phyloP scores from a whole-genome alignment of 2,888 invertebrate genomes.

The Eumacrocentrus americanus region DNA sequence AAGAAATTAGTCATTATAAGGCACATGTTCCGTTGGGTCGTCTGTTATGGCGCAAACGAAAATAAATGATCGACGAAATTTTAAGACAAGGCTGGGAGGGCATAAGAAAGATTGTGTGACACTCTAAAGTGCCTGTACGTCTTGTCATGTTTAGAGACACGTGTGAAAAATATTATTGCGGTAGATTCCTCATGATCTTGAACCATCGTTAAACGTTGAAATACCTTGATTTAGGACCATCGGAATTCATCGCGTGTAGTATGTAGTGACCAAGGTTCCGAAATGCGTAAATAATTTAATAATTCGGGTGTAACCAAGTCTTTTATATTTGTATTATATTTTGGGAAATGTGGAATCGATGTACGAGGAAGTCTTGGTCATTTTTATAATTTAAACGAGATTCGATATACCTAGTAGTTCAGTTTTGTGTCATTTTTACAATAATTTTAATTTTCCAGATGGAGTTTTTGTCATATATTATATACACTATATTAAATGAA shows the following conservation, averaged over 20 bases:
- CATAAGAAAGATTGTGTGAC: conserved; percentile 55
- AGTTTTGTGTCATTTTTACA: conserved; percentile 36
- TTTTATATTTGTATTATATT: conserved; percentile 53
- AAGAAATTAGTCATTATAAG: conserved; percentile 2
- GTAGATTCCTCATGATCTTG: conserved; percentile 47
- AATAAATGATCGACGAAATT: conserved; percentile 53
- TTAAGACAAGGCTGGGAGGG: conserved; percentile 53
- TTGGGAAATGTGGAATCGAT: conserved; percentile 34
- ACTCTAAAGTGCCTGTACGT: conserved; percentile 59
- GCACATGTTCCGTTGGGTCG: conserved; percentile 4
- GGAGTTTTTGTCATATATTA: conserved; percentile 27
- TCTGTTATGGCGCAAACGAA: conserved; percentile 21
- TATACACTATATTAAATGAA: neutral
- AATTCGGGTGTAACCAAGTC: conserved; percentile 43
- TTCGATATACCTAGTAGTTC: conserved; percentile 30
- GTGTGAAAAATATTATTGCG: conserved; percentile 43
- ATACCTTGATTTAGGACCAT: conserved; percentile 44
- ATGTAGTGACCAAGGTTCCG: conserved; percentile 43
- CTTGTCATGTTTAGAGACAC: conserved; percentile 58
- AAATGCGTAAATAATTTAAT: conserved; percentile 40
- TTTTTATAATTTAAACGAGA: conserved; percentile 43
- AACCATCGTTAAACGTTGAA: conserved; percentile 34
- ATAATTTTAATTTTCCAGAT: conserved; percentile 25
- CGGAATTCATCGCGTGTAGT: conserved; percentile 37
- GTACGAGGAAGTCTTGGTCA: conserved; percentile 43